Evolutionary conservation across 53 echinoderm and acorn worm genomes (phyloP).

Genomic region (Crossaster papposus): DNA sequence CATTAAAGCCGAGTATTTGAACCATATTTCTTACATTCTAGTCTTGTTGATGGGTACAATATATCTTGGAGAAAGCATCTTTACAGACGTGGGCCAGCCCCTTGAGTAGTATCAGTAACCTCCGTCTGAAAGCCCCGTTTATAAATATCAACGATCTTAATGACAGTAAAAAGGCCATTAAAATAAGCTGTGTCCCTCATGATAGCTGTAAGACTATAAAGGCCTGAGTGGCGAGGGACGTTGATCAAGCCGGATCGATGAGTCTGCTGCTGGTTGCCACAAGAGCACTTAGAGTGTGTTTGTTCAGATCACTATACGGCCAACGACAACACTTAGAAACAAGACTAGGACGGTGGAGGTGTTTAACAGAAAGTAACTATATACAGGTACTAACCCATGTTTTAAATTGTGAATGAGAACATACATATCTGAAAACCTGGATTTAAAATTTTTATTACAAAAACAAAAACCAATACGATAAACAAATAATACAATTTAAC

Average conservation of each 20-base stretch:
- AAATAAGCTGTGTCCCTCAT: slow-evolving; percentile 5
- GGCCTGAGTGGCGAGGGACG: neutral
- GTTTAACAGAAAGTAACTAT: no score
- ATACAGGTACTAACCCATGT: no score
- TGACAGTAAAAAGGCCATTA: neutral
- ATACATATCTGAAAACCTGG: no score
- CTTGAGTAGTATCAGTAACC: neutral
- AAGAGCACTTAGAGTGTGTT: slow-evolving; percentile 28
- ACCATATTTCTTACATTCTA: no score
- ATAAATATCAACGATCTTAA: neutral
- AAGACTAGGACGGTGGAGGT: neutral
- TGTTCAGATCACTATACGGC: slow-evolving; percentile 24
- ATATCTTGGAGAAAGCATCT: neutral
- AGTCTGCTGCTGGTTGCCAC: neutral
- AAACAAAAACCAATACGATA: no score
- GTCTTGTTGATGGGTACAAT: neutral
- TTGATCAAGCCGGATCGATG: slow-evolving; percentile 1
- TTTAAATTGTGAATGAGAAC: no score
- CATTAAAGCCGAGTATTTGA: no score
- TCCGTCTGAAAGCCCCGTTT: neutral
- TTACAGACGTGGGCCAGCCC: neutral
- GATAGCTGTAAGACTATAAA: neutral
- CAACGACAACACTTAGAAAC: neutral
- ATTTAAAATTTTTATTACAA: no score
- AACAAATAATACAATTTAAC: no score